A percentile compares a stretch with the other conserved stretches of the same genome.
Evolutionary conservation across 2,797 vertebrate species (phyloP).

Genomic region (Euthynnus affinis): DNA sequence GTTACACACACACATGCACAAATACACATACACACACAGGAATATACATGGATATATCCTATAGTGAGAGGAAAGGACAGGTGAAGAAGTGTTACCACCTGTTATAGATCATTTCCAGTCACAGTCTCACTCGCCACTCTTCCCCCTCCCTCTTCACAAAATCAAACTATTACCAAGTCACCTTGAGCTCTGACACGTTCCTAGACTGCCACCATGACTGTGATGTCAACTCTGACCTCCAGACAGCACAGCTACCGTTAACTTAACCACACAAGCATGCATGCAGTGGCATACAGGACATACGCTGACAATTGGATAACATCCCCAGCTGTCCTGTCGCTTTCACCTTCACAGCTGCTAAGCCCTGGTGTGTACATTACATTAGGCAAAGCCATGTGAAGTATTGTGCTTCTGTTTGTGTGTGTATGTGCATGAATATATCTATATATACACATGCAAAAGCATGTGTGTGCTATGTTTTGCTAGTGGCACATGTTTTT

Average conservation of each 20-base stretch:
- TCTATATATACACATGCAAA: slow-evolving; percentile 3
- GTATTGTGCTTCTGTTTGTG: slow-evolving; percentile 11
- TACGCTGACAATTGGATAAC: slow-evolving; percentile 47
- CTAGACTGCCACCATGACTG: neutral
- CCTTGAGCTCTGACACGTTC: slow-evolving; percentile 27
- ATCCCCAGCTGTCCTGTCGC: slow-evolving; percentile 58
- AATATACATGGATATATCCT: slow-evolving; percentile 21
- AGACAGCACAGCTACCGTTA: slow-evolving; percentile 16
- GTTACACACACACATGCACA: slow-evolving; percentile 36
- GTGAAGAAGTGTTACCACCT: slow-evolving; percentile 62
- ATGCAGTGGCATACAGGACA: slow-evolving; percentile 20
- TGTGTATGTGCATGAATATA: neutral
- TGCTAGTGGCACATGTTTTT: slow-evolving; percentile 1
- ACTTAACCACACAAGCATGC: slow-evolving; percentile 16
- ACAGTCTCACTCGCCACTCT: slow-evolving; percentile 1
- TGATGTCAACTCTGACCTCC: slow-evolving; percentile 29
- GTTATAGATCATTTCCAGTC: slow-evolving; percentile 52
- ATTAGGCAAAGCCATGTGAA: slow-evolving; percentile 39
- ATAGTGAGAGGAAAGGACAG: slow-evolving; percentile 45
- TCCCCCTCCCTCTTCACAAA: neutral
- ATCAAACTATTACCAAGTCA: slow-evolving; percentile 10
- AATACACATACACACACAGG: slow-evolving; percentile 23
- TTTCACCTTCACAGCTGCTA: slow-evolving; percentile 64
- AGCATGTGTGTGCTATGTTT: slow-evolving; percentile 1
- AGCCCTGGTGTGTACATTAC: slow-evolving; percentile 35